Base-by-base conservation (phyloP, 2,888 invertebrate genomes). In the Drosophila mercatorum region DNA sequence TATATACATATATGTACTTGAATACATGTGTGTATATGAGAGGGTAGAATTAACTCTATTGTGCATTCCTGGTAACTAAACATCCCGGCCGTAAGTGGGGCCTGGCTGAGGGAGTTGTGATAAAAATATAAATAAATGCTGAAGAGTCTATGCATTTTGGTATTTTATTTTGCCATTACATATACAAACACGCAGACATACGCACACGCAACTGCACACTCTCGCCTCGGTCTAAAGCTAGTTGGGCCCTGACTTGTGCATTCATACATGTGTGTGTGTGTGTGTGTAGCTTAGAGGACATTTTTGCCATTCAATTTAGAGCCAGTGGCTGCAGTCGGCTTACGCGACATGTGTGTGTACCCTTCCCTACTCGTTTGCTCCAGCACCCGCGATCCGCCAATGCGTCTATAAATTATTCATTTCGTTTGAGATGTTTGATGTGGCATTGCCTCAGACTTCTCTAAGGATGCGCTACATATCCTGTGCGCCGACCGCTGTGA, bases 401-500 rank as follows among this genome's bases (percentile, higher is more conserved):
- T 89, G 90, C 83, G 81, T 87, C 81, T 78, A 91, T 90, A 91
- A 91, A 90, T 90, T 87, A 90, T 90, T 90, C 91, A 90, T 90
- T 90, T 78, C 78, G 80, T 82, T 89, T 82, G 83, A 86, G 80
- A 83, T 89, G 83, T 86, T 90, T 90, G 90, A 90, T 90, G 91
- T 83, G 82, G 75, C 67, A 64, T 51, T 63, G 71, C 71, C 60
- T 44, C 66, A 47, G 71, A 59, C 71, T 71, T 67, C 75, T 79
- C 70, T 68, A 72, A 78, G 79, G 75, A 82, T 77, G 81, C 72
- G 53, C 55, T n/a, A 70, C 75, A 70, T 59, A 68, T 63, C 56
- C 68, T 44, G 64, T 2, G 41, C 17, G 10, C 11, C 43, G 38
- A 38, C 34, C 55, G 41, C 22, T 51, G 56, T 36, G 75, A 59